A percentile compares a stretch with the other conserved stretches of the same genome.
Conservation (phyloP, 2,113 vertebrate species). For the Procavia capensis region DNA sequence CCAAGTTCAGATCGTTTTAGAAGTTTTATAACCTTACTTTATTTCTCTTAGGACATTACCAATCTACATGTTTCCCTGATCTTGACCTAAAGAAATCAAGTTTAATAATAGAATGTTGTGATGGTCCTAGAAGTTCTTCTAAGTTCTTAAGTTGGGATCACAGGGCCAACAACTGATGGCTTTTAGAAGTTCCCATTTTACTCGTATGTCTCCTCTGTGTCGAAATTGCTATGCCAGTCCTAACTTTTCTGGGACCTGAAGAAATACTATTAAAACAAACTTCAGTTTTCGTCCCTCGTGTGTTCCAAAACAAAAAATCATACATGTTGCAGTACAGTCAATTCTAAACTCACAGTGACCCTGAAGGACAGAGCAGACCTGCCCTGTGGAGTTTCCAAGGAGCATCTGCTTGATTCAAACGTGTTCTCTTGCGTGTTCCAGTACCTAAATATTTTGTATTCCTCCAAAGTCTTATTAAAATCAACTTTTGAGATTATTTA, state of each 20-base stretch:
- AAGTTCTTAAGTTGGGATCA: neutral
- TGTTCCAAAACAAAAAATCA: too few relatives aligned
- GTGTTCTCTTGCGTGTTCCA: neutral
- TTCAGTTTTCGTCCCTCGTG: neutral
- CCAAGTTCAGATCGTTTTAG: neutral
- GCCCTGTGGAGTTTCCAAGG: too few relatives aligned
- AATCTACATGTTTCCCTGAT: neutral
- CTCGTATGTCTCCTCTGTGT: neutral
- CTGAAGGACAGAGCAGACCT: too few relatives aligned
- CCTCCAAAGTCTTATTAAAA: neutral
- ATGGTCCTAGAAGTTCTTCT: neutral
- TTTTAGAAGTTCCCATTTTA: neutral
- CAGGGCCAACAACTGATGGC: neutral
- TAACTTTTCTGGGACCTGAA: neutral
- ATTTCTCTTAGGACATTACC: neutral
- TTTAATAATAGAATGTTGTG: neutral
- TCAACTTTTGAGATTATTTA: neutral
- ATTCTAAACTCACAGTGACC: too few relatives aligned
- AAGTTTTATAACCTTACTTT: neutral
- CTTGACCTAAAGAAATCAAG: neutral
- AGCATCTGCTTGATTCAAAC: too few relatives aligned
- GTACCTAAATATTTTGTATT: neutral
- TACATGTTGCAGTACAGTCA: too few relatives aligned
- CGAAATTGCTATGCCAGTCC: neutral
- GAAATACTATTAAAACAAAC: neutral